Evolutionary conservation across 2,888 invertebrate species (phyloP).

Genomic region (Heteromurus nitidus): DNA sequence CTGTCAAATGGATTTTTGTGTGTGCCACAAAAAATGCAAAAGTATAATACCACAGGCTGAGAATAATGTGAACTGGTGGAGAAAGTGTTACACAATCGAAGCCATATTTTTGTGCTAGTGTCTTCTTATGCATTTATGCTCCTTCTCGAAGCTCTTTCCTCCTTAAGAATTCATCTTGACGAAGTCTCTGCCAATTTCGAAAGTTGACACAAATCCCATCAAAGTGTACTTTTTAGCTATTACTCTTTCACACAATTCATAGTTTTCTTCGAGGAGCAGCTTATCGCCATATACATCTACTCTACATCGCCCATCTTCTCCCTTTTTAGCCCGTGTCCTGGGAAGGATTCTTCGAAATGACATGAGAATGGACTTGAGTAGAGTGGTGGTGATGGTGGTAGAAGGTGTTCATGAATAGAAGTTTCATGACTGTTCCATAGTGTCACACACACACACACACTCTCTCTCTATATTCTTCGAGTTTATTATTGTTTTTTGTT

Average conservation of each 20-base stretch:
- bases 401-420: conserved; percentile 43
- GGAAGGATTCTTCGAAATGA: neutral
- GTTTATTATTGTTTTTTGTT: conserved; percentile 51
- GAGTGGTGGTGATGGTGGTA: neutral
- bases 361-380: neutral
- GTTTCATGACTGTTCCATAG: conserved; percentile 46
- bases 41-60: too few species aligned
- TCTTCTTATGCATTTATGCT: neutral
- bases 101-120: neutral
- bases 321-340: neutral
- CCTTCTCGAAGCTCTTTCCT: neutral
- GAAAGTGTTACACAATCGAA: neutral
- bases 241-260: too few species aligned
- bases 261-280: too few species aligned
- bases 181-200: neutral
- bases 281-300: too few species aligned
- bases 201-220: neutral
- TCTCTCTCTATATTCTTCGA: too few species aligned
- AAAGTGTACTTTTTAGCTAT: too few species aligned
- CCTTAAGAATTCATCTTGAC: neutral
- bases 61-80: neutral
- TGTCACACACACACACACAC: too few species aligned
- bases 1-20: neutral
- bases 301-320: too few species aligned
- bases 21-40: too few species aligned